Evolutionary conservation across 2,797 vertebrate species (phyloP), one percentile per base, ranked within the genome.

Genomic region (Onychomys leucogaster): DNA sequence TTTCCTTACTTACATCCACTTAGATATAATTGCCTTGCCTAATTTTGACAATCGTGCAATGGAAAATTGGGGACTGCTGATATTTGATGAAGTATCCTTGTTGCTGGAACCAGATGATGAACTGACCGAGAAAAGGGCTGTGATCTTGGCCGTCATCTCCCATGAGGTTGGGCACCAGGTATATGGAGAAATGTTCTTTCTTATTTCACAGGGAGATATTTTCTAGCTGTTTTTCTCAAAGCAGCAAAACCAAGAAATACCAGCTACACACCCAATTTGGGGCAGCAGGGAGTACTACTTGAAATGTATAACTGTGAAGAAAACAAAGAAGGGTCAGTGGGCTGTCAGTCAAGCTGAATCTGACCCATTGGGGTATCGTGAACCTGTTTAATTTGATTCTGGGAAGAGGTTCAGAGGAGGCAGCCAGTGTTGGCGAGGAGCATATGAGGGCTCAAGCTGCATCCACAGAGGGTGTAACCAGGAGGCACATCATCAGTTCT

Each of bases 81-180:
- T 97, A 92, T 99, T 99, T 76, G 98, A 98, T 41, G 98, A 99
- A 96, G 41, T 89, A 25, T 69, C 91, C 6, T 4, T 99, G 97
- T 90, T 98, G 94, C 97, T 98, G 94, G 37, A 94, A 41, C 98
- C 98, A 37, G 95, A 93, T 14, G 96, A 98, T 16, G 95, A 98
- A 94, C 95, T 97, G 57, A 95, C 91, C 49, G 80, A 27, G 78
- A 97, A 90, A 91, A 99, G 98, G 91, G 85, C 69, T 21, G 0
- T 96, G 67, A 98, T 98, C 96, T 90, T 97, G 52, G 49, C 81
- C 75, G 85, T 98, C 92, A 57, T 99, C 90, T 98, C 99, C 77
- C 99, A 99, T 41, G 99, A 99, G 96, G 94, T 99, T 19, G 98
- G 97, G 98, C 99, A 99, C 97, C 99, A 99, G 99, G 99, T 98